These are phyloP conservation scores for Procambarus virginalis DNA, from an alignment of 1,140 invertebrate species.

Conservation along the genomic window DNA sequence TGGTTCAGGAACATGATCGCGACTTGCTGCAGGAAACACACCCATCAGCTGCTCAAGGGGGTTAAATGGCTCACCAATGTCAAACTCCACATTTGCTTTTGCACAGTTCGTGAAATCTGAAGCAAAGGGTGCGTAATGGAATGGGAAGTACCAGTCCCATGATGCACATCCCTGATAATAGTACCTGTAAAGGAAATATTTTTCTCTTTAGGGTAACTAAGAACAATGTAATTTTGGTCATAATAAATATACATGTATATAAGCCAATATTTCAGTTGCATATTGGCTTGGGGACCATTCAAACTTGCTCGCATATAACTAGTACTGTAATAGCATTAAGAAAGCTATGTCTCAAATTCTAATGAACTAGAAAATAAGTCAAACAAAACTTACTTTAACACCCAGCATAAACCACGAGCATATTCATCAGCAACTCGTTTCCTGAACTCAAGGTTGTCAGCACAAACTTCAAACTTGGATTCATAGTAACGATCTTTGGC, in stretches of 20 bases:
- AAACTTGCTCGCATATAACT: no score
- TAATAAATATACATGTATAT: no score
- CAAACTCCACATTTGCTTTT: conserved; percentile 76
- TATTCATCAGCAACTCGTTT: conserved; percentile 94
- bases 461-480: conserved; percentile 93
- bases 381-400: conserved; percentile 79
- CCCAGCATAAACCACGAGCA: conserved; percentile 97
- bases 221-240: neutral
- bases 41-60: conserved; percentile 99
- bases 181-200: conserved; percentile 50
- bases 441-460: conserved; percentile 89
- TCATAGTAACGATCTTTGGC: conserved; percentile 99
- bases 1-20: conserved; percentile 91
- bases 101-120: conserved; percentile 97
- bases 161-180: conserved; percentile 90
- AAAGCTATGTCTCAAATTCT: no score
- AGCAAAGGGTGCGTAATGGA: conserved; percentile 99
- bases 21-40: conserved; percentile 98
- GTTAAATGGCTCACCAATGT: conserved; percentile 89
- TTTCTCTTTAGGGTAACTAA: neutral
- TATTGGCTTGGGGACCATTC: no score
- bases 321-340: no score
- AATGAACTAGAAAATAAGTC: no score
- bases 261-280: no score
- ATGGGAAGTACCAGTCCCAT: conserved; percentile 99